These are phyloP conservation scores for Passerculus sandwichensis DNA, from an alignment of 2,797 vertebrate species.

Conservation along the genomic window DNA sequence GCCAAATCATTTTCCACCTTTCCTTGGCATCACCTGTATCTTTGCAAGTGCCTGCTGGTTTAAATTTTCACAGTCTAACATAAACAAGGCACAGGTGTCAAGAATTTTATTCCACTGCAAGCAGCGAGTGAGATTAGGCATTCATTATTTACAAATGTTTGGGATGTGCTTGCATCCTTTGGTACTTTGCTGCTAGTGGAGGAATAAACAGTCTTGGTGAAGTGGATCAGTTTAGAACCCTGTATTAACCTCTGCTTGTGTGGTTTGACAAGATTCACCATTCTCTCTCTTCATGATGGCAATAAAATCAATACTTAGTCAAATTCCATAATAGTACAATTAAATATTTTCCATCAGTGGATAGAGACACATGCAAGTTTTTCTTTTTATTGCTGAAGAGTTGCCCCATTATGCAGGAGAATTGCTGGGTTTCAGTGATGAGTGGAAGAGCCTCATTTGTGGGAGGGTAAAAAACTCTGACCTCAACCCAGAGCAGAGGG, in stretches of 20 bases:
- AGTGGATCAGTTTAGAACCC: neutral
- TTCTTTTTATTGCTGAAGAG: neutral
- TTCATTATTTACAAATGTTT: neutral
- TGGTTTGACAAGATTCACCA: neutral
- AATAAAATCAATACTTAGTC: slow-evolving; percentile 1
- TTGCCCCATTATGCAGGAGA: neutral
- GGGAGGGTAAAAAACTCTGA: neutral
- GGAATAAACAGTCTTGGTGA: neutral
- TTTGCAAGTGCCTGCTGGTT: neutral
- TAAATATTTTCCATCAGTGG: neutral
- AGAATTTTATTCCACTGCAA: neutral
- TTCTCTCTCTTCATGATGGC: neutral
- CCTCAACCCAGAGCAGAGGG: neutral
- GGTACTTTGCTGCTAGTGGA: neutral
- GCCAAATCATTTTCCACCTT: neutral
- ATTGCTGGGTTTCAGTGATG: neutral
- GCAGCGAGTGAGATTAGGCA: neutral
- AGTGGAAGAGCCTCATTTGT: neutral
- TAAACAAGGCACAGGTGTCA: neutral
- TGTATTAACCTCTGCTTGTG: neutral
- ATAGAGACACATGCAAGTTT: neutral
- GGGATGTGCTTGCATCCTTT: neutral
- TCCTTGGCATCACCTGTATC: neutral
- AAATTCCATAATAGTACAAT: neutral
- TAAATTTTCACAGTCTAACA: neutral